Conservation (phyloP, 64 coral and sea anemone genomes). For the Astreopora myriophthalma region DNA sequence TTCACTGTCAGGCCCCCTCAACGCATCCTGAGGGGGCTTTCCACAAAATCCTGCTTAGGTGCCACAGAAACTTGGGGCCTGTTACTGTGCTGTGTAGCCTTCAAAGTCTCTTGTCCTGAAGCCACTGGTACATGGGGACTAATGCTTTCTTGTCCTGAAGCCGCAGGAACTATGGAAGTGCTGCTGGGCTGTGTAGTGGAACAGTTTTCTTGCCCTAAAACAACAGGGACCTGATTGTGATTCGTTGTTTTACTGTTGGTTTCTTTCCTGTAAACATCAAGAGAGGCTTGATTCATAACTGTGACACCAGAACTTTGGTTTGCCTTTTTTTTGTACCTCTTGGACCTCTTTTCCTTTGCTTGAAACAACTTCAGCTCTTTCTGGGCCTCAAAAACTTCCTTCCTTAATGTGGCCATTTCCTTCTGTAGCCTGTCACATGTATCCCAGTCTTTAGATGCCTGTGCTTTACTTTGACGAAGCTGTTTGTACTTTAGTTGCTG, state of each 20-base stretch:
- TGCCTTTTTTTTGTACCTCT: too few species aligned
- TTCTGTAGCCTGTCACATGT: not conserved
- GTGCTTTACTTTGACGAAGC: constrained; percentile 21
- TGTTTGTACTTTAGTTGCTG: constrained; percentile 22
- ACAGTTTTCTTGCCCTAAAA: not conserved
- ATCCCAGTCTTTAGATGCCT: constrained; percentile 23
- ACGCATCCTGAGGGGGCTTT: constrained; percentile 13
- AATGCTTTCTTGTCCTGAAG: not conserved
- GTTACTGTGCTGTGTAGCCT: not conserved
- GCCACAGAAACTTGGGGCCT: not conserved
- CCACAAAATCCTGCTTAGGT: not conserved
- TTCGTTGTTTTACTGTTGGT: constrained; percentile 1
- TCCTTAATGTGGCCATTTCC: too few species aligned
- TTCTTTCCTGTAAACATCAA: too few species aligned
- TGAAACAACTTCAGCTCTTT: too few species aligned
- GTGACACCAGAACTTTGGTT: too few species aligned
- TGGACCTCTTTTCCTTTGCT: too few species aligned
- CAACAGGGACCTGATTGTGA: not conserved
- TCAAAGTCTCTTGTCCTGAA: not conserved
- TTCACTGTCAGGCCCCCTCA: not conserved
- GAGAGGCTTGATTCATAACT: too few species aligned
- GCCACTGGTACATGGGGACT: not conserved
- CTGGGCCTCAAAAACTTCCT: too few species aligned
- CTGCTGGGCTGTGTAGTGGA: not conserved
- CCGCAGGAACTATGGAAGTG: not conserved